phyloP scores from a whole-genome alignment of 2,888 invertebrate species.

The Agapostemon virescens region DNA sequence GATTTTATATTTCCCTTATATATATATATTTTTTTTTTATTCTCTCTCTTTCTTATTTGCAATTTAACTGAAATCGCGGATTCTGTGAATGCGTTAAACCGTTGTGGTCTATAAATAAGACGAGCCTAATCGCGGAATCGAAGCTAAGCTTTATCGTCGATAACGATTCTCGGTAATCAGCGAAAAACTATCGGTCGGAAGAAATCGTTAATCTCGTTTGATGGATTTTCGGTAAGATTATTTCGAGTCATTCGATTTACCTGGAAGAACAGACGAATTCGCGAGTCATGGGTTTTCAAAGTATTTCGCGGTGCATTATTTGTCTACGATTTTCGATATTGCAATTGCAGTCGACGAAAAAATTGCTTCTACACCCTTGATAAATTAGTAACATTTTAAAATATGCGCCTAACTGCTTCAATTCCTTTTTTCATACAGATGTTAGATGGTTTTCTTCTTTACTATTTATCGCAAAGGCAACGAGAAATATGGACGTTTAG shows the following conservation, averaged over 20 bases:
- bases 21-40: no score
- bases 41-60: not conserved
- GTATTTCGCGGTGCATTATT: not conserved
- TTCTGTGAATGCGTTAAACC: not conserved
- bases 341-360: not conserved
- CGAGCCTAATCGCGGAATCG: not conserved
- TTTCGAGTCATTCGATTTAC: not conserved
- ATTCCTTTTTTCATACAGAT: no score
- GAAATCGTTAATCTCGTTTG: not conserved
- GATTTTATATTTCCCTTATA: not conserved
- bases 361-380: no score
- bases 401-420: no score
- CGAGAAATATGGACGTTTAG: no score
- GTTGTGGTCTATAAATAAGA: not conserved
- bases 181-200: not conserved
- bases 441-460: no score
- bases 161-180: not conserved
- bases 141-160: conserved; percentile 30
- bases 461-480: no score
- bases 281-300: not conserved
- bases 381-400: no score
- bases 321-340: not conserved
- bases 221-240: not conserved
- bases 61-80: not conserved
- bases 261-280: not conserved